phyloP scores from a whole-genome alignment of 2,113 vertebrate species.

The Lycocorax pyrrhopterus region DNA sequence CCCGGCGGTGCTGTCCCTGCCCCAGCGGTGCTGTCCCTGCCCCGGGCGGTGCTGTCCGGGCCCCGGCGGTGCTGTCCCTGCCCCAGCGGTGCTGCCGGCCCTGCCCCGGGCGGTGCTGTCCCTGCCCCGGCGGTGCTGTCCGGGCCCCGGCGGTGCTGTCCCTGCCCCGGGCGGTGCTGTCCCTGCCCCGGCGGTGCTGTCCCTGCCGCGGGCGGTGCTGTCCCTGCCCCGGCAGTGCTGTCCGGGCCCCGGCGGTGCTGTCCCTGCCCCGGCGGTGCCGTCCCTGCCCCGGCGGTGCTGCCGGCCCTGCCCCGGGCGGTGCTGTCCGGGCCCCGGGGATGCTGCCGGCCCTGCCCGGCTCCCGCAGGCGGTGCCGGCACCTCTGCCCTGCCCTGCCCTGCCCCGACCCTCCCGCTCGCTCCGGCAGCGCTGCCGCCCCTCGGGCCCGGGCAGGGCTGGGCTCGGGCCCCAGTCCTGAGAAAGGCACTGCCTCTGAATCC shows the following conservation, averaged over 20 bases:
- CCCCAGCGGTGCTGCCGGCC: not conserved
- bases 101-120: too few relatives aligned
- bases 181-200: too few relatives aligned
- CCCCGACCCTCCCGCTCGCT: too few relatives aligned
- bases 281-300: not conserved
- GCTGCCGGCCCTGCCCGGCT: not conserved
- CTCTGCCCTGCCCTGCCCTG: not conserved
- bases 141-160: too few relatives aligned
- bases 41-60: not conserved
- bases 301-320: not conserved
- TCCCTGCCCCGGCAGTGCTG: not conserved
- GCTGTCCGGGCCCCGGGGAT: too few relatives aligned
- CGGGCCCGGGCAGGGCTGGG: not conserved
- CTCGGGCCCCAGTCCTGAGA: accelerated
- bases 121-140: not conserved
- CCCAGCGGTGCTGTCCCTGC: not conserved
- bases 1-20: not conserved
- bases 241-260: not conserved
- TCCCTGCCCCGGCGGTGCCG: too few relatives aligned
- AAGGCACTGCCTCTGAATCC: not conserved
- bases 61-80: not conserved
- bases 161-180: not conserved
- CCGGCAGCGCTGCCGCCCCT: too few relatives aligned
- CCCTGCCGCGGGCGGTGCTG: too few relatives aligned
- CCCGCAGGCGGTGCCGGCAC: too few relatives aligned